A percentile compares a stretch with the other conserved stretches of the same genome.
These are phyloP conservation scores for Pollenia griseotomentosa DNA, from an alignment of 2,888 invertebrate species.

Conservation along the genomic window DNA sequence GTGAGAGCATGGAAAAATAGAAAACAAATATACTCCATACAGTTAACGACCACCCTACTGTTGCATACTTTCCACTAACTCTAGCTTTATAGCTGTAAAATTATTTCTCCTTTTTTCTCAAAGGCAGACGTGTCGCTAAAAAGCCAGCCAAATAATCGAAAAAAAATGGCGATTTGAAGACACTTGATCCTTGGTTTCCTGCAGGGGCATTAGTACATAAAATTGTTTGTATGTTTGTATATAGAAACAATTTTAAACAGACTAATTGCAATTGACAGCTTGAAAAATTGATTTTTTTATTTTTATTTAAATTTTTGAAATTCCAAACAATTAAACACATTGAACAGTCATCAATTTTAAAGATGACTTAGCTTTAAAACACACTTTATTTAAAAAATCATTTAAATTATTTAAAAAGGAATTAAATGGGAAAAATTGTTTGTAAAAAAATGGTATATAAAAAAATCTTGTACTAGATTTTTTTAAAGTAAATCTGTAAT, in stretches of 20 bases:
- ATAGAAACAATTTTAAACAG: slow-evolving; percentile 35
- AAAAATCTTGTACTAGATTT: no score
- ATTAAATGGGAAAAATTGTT: not conserved
- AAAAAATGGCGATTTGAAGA: no score
- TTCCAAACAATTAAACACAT: slow-evolving; percentile 61
- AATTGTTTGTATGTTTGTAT: not conserved
- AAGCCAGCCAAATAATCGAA: no score
- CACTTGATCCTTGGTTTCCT: no score
- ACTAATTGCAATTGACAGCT: slow-evolving; percentile 70
- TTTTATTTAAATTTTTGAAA: slow-evolving; percentile 58
- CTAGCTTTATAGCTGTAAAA: no score
- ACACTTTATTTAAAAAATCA: not conserved
- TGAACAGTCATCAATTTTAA: slow-evolving; percentile 28
- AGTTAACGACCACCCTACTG: no score
- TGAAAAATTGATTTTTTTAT: slow-evolving; percentile 66
- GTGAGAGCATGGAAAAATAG: no score
- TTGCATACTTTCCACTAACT: no score
- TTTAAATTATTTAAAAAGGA: not conserved
- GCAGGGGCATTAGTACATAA: not conserved
- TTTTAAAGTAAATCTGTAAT: no score
- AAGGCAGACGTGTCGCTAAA: no score
- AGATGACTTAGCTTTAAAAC: slow-evolving; percentile 1
- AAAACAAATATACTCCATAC: no score
- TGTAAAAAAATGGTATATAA: not conserved
- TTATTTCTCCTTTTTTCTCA: no score